phyloP scores from a whole-genome alignment of 2,113 vertebrate species.

The Trematomus loennbergii region DNA sequence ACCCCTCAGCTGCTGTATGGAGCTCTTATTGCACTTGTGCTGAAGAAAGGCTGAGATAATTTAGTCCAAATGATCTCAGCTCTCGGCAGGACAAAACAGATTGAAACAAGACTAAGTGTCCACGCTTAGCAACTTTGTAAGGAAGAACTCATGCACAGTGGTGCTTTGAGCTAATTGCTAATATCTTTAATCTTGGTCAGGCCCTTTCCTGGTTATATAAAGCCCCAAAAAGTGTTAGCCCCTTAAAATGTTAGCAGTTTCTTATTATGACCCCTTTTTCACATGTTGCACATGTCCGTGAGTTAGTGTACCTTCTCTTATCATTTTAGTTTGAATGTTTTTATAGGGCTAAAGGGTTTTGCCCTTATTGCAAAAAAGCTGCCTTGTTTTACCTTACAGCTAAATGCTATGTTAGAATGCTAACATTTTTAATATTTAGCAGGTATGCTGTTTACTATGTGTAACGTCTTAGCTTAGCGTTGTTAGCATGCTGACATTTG shows the following conservation, averaged over 20 bases:
- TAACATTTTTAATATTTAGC: neutral
- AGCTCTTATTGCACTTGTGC: neutral
- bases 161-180: constrained; percentile 3
- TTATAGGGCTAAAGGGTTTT: neutral
- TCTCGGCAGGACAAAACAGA: neutral
- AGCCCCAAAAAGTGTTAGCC: neutral
- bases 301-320: neutral
- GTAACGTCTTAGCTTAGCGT: neutral
- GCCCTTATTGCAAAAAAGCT: neutral
- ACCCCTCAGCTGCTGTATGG: constrained; percentile 20
- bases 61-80: neutral
- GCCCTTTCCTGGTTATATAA: neutral
- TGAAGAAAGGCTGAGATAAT: constrained; percentile 1
- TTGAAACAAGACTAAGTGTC: neutral
- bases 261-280: neutral
- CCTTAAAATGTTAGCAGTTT: too few relatives aligned
- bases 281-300: neutral
- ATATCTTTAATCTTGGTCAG: neutral
- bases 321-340: neutral
- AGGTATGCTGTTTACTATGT: neutral
- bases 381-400: neutral
- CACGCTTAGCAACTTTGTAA: neutral
- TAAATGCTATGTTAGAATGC: too few relatives aligned
- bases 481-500: neutral
- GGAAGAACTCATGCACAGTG: neutral